Base-by-base conservation (phyloP, 2,797 vertebrate genomes). In the Rhinatrema bivittatum region DNA sequence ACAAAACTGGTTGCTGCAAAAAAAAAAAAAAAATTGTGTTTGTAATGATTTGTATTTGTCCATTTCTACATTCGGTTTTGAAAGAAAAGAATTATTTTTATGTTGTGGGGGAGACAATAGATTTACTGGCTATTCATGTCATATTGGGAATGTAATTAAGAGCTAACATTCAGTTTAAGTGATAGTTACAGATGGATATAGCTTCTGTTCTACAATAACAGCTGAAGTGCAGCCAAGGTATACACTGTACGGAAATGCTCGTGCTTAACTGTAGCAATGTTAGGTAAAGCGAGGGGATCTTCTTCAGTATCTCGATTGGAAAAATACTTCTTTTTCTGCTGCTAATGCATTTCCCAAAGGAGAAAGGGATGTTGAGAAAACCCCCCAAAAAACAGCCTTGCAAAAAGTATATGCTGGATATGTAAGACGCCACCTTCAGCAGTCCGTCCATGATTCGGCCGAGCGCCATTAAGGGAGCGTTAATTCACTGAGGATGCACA, bases 141-240 rank as follows among this genome's bases (percentile, higher is more conserved):
- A 5, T 29, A 56, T 34, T 43, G 25, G 20, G 46, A 34, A 36
- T 53, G 48, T 42, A 61, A 67, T 60, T 52, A 65, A 52, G 30
- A 41, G 40, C 43, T 48, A 36, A 18, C 24, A 42, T 54, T 63
- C 56, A 64, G 58, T 59, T 61, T 63, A 52, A 62, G 60, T 57
- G 33, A 17, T 62, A 62, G 40, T 53, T 67, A 60, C 46, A 69
- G 59, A 62, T 58, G 50, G 60, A 46, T 56, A 38, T 33, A 57
- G 31, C 36, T 69, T 65, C 42, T 70, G 45, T 41, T 42, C 27
- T 40, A 54, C 44, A 53, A 35, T 48, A 60, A 34, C 38, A 60
- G 42, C 56, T 62, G 50, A 60, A 47, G 51, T 60, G 36, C 40
- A 56, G 42, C 47, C 58, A 56, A 60, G 53, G 56, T 54, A 46